Base-by-base conservation (phyloP, 1,140 invertebrate species). In the Drosophila oshimai region DNA sequence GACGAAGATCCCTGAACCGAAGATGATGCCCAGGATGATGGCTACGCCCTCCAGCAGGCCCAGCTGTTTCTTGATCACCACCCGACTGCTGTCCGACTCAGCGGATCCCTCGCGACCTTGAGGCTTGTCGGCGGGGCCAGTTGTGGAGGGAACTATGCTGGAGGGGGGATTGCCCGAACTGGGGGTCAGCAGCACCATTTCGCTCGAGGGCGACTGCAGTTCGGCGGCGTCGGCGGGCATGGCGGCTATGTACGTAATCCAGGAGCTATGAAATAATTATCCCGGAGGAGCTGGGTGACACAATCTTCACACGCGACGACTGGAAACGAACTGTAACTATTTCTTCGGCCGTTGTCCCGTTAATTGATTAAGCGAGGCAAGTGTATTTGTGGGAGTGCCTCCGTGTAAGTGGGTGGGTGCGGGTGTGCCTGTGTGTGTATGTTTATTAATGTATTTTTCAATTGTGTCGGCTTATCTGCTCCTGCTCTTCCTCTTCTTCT, bases 1-100 rank as follows among this genome's bases (percentile, higher is more conserved):
- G 34, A 99, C 96, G 91, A 99, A 99, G 81, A 99, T 99, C 91
- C 96, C 96, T 45, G 96, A 96, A 2, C 97, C 97, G 78, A 97
- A 95, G 74, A 98, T 97, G 24, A 97, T 96, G 36, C 97, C 97
- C 58, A 98, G 91, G 84, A 98, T 97, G 50, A 97, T 96, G 31
- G 96, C 95, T 24, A 97, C 95, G 6, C 97, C 97, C 91, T 98
- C 96, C 10, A 97, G 91, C 17, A 98, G 89, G 1, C 96, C 96
- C 1, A 98, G 91, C 74, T 96, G 93, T 86, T 96, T 96, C 70
- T 96, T 95, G 92, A 97, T 93, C 73, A 93, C 93, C 2, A 96
- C 93, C 90, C 89, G 70, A 28, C 89, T 90, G 51, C 33, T 84
- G 18, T 80, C 68, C 9, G 89, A 88, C 22, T 90, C 89, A 2